Percentiles rank a stretch among this genome's conserved stretches.
Evolutionary conservation across 1,140 invertebrate genomes (phyloP).

Genomic region (Andricus grossulariae): DNA sequence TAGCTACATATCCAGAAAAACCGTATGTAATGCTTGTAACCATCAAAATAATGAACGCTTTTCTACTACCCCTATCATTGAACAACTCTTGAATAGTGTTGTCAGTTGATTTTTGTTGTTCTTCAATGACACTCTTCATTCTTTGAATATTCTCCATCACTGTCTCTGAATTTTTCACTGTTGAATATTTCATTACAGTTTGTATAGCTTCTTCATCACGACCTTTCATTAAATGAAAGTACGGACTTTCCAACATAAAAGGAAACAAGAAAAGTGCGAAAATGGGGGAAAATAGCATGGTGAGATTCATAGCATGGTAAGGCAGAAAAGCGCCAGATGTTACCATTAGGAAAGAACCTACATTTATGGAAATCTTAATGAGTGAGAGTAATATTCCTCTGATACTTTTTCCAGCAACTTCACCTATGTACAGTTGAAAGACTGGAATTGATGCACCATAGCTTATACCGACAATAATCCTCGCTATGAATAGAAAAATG

Average conservation of each 20-base stretch:
- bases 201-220: slow-evolving; percentile 78
- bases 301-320: slow-evolving; percentile 74
- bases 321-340: slow-evolving; percentile 73
- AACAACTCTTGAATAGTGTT: slow-evolving; percentile 78
- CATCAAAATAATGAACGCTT: slow-evolving; percentile 82
- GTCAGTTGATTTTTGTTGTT: slow-evolving; percentile 75
- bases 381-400: slow-evolving; percentile 76
- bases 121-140: slow-evolving; percentile 78
- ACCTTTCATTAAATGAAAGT: slow-evolving; percentile 81
- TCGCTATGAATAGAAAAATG: slow-evolving; percentile 58
- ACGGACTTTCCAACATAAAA: slow-evolving; percentile 86
- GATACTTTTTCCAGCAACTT: slow-evolving; percentile 76
- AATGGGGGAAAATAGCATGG: slow-evolving; percentile 74
- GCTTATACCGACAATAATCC: slow-evolving; percentile 72
- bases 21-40: slow-evolving; percentile 85
- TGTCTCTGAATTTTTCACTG: slow-evolving; percentile 74
- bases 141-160: slow-evolving; percentile 79
- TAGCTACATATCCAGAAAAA: slow-evolving; percentile 85
- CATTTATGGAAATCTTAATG: slow-evolving; percentile 75
- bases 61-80: slow-evolving; percentile 78
- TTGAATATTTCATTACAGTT: slow-evolving; percentile 78
- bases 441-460: slow-evolving; percentile 75
- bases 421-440: slow-evolving; percentile 76
- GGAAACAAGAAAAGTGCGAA: slow-evolving; percentile 80
- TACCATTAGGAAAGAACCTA: slow-evolving; percentile 76